These are phyloP conservation scores for Anomalospiza imberbis DNA, from an alignment of 2,797 vertebrate species.

Conservation along the genomic window DNA sequence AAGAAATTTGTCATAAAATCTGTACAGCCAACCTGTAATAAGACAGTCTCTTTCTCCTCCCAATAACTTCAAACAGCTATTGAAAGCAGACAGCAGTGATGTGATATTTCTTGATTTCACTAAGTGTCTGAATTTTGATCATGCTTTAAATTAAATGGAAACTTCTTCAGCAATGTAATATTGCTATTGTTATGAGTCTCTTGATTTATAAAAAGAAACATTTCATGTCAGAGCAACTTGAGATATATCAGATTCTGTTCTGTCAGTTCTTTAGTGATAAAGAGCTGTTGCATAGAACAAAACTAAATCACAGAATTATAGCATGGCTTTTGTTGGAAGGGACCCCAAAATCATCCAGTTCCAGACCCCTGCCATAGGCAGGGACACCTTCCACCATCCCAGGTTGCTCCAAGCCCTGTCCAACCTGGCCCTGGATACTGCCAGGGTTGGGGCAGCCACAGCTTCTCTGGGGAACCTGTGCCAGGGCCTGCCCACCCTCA, in stretches of 20 bases:
- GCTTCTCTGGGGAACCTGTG: not conserved
- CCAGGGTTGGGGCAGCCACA: not conserved
- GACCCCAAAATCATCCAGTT: not conserved
- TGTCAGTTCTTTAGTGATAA: not conserved
- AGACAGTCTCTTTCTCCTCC: not conserved
- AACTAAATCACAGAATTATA: not conserved
- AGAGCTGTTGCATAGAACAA: not conserved
- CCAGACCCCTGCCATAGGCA: not conserved
- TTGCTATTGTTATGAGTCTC: not conserved
- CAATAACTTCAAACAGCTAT: not conserved
- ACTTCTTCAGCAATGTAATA: not conserved
- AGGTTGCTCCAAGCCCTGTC: not conserved
- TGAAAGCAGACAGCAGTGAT: not conserved
- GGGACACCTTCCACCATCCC: not conserved
- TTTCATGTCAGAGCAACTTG: not conserved
- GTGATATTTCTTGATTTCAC: constrained; percentile 26
- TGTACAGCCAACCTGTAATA: not conserved
- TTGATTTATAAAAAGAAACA: not conserved
- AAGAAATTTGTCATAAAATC: constrained; percentile 34
- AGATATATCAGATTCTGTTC: not conserved
- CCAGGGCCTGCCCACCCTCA: not conserved
- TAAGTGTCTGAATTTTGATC: not conserved
- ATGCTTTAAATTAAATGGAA: constrained; percentile 17
- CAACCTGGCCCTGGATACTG: not conserved
- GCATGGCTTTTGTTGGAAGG: not conserved